Conservation (phyloP, 2,797 vertebrate species). For the Falco berigora region DNA sequence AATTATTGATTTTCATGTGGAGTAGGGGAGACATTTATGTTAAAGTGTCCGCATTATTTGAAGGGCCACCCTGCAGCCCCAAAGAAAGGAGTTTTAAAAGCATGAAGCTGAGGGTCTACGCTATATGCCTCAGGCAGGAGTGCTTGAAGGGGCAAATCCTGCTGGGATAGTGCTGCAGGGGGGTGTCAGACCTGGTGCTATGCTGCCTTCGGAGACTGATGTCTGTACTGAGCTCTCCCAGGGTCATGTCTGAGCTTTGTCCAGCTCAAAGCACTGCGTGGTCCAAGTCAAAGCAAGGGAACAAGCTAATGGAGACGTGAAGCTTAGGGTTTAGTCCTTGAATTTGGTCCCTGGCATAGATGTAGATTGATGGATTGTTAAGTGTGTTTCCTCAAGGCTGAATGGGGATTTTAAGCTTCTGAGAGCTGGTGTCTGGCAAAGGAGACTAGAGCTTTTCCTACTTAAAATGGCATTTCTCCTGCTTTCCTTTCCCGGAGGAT, state of each 20-base stretch:
- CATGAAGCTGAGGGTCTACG: background rate
- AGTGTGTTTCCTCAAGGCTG: background rate
- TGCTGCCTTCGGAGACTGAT: background rate
- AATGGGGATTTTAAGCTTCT: background rate
- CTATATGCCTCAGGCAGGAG: background rate
- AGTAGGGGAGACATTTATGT: accelerated
- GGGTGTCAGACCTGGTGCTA: background rate
- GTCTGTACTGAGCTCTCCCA: background rate
- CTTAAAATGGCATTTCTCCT: background rate
- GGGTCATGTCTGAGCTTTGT: background rate
- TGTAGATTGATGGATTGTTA: background rate
- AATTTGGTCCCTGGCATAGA: background rate
- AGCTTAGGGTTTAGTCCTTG: background rate
- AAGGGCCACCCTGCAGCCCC: background rate
- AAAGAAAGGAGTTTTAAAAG: background rate
- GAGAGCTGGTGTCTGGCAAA: background rate
- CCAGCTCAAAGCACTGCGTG: background rate
- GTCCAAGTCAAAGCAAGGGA: background rate
- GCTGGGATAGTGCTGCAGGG: background rate
- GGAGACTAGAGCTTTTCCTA: background rate
- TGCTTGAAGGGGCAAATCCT: background rate
- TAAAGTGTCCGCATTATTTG: background rate
- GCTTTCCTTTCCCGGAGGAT: background rate
- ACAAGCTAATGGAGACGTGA: background rate
- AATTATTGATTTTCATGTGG: background rate